Evolutionary conservation across 2,888 invertebrate species (phyloP), one percentile per base, ranked within the genome.

Genomic region (Agonopterix alstromeriana): DNA sequence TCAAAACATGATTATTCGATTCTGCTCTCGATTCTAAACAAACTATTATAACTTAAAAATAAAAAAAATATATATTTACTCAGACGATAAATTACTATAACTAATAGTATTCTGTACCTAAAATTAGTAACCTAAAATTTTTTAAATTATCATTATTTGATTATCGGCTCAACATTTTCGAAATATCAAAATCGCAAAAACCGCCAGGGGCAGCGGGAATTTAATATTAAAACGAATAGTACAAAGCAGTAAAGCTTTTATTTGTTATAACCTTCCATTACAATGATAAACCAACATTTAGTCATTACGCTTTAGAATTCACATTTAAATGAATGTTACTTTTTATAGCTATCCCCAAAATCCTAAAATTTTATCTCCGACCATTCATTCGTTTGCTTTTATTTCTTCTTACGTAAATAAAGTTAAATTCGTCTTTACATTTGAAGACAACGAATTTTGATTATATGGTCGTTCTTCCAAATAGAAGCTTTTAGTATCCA

Each of bases 281-380:
- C 38, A 38, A 27, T 10, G 38, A 38, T n/a, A 45, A 45, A 45
- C n/a, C 14, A 38, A 45, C 14, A 38, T n/a, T 38, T 38, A 8
- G 8, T 7, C 17, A 38, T 38, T 45, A 38, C 8, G 42, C 17
- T 10, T 38, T 36, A 45, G 17, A 36, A 42, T 36, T 47, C 36
- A 42, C 42, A 42, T 36, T 36, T 8, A 36, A 58, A 56, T 48
- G 52, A 52, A 48, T 54, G 56, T 54, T 61, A 46, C 47, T 45
- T 59, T 61, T 61, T 60, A 60, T 50, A 51, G 45, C 48, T 46
- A 45, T 10, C 36, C 27, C 42, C 42, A 11, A 36, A 47, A 47
- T 51, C 53, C 57, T 55, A 53, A 56, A 54, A 58, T 53, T 58
- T 53, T 58, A 57, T 55, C 55, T 52, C 51, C 50, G 49, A 49